Base-by-base conservation (phyloP, 1,140 invertebrate genomes). In the Cephus cinctus region DNA sequence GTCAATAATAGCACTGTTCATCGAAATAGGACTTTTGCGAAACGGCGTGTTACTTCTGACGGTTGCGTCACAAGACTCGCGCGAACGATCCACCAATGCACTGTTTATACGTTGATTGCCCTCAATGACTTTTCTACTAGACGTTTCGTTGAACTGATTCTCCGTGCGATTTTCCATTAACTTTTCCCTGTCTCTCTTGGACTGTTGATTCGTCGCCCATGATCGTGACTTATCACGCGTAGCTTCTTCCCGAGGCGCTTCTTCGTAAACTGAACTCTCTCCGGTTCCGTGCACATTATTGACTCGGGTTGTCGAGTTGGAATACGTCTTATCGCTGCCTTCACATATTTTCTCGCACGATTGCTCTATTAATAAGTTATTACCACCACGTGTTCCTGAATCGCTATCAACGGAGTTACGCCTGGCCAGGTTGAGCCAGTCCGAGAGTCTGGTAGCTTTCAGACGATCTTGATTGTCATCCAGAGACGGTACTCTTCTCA, bases 361-460 rank as follows among this genome's bases (percentile, higher is more conserved):
- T 27, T 15, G 34, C n/a, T 57, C 55, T 53, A 48, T 52, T 47
- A 54, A 56, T 52, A 54, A 44, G 38, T 46, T 40, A 14, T 43
- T 39, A 49, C 47, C 31, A 30, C 53, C 22, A 18, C 40, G 16
- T 34, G 30, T 43, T 35, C 12, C 21, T 20, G 32, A 51, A 59
- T 61, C 52, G 45, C 55, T 53, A 44, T 53, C 27, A 18, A 39
- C 34, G 31, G 59, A 53, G 20, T 63, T 64, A 18, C 59, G 61
- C 25, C 78, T 66, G 0, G 77, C 80, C 4, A 78, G 66, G 35
- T 71, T 67, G 42, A 81, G 45, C 81, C 81, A 82, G 49, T 83
- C 80, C 38, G 67, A 69, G 3, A 81, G 50, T 21, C 74, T 63
- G 32, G 66, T 73, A 1, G 69, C 75, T 39, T 75, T 73, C n/a